Evolutionary conservation across 2,113 vertebrate genomes (phyloP).

Genomic region (Orthonyx spaldingii): DNA sequence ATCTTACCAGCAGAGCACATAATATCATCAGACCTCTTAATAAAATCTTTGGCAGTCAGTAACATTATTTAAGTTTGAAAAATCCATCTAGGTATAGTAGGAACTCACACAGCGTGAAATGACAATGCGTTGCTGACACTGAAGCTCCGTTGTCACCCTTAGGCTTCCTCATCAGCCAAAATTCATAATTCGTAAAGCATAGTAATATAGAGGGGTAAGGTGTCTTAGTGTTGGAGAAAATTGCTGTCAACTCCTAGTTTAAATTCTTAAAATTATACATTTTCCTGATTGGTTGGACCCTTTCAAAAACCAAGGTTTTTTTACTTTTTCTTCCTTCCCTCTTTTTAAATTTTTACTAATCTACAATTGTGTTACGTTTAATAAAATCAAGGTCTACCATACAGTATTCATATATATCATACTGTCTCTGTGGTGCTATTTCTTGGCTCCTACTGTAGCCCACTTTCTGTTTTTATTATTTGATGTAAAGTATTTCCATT

Average conservation of each 20-base stretch:
- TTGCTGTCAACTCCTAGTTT: constrained; percentile 53
- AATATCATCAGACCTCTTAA: neutral
- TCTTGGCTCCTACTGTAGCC: neutral
- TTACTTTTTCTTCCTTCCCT: neutral
- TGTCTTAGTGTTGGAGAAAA: constrained; percentile 59
- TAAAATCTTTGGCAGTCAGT: neutral
- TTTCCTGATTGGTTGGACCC: constrained; percentile 52
- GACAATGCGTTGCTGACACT: constrained; percentile 36
- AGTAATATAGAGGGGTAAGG: constrained; percentile 51
- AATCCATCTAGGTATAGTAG: constrained; percentile 6
- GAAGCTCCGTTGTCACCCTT: constrained; percentile 31
- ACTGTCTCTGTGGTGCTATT: neutral
- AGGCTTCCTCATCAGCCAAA: constrained; percentile 57
- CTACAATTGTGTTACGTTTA: neutral
- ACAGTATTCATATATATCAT: neutral
- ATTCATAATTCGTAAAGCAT: constrained; percentile 70
- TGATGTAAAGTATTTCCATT: neutral
- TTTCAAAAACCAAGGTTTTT: neutral
- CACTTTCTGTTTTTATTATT: neutral
- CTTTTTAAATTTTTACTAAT: neutral
- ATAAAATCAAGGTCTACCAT: neutral
- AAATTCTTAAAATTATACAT: constrained; percentile 60
- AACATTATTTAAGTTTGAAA: constrained; percentile 25
- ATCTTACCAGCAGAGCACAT: neutral
- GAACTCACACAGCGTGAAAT: constrained; percentile 47